A percentile compares a stretch with the other conserved stretches of the same genome.
Conservation (phyloP, 2,113 vertebrate species). For the Pteruthius melanotis region DNA sequence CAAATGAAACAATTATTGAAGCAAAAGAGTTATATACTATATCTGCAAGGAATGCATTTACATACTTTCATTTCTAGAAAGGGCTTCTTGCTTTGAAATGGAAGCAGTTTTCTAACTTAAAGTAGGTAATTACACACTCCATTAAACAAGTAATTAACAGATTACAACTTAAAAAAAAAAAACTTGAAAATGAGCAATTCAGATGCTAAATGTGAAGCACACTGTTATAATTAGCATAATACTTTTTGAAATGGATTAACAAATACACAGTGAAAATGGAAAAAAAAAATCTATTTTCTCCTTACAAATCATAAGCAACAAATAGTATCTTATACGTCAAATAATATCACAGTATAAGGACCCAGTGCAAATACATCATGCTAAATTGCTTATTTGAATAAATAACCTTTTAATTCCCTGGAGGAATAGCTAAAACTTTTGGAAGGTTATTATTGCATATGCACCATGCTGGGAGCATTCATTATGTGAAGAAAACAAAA, state of each 20-base stretch:
- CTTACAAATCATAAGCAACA: slow-evolving; percentile 4
- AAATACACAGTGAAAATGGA: slow-evolving; percentile 64
- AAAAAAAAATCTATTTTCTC: slow-evolving; percentile 47
- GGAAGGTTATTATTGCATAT: background rate
- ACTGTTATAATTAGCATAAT: slow-evolving; percentile 78
- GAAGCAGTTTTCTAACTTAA: slow-evolving; percentile 79
- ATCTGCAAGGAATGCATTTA: slow-evolving; percentile 71
- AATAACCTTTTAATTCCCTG: background rate
- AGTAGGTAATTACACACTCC: slow-evolving; percentile 84
- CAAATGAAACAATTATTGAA: slow-evolving; percentile 62
- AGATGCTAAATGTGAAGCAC: slow-evolving; percentile 68
- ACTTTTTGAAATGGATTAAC: slow-evolving; percentile 76
- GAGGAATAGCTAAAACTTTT: background rate
- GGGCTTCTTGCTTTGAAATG: slow-evolving; percentile 76
- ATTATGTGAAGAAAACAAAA: background rate
- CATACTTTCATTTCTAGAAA: slow-evolving; percentile 74
- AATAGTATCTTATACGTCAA: slow-evolving; percentile 16
- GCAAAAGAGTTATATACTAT: slow-evolving; percentile 60
- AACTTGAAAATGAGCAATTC: slow-evolving; percentile 77
- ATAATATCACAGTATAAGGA: background rate
- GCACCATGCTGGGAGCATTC: background rate
- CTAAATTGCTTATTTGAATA: background rate
- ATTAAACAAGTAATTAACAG: slow-evolving; percentile 87
- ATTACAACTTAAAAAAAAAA: slow-evolving; percentile 73
- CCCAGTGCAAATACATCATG: background rate